Evolutionary conservation across 2,888 invertebrate species (phyloP).

Genomic region (Yponomeuta evonymella): DNA sequence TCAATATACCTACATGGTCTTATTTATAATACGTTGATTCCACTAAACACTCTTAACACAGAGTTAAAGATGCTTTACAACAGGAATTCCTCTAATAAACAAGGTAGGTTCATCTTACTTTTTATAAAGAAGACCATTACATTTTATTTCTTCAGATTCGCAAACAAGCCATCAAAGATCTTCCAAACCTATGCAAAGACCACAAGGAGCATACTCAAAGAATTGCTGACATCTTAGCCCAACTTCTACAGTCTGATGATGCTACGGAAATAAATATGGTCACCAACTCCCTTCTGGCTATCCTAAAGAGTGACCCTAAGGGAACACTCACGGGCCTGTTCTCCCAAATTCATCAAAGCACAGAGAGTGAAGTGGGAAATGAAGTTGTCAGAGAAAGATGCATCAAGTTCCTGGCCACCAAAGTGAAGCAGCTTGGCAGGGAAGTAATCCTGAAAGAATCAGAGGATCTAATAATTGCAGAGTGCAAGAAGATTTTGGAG

Average conservation of each 20-base stretch:
- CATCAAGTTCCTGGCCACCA: constrained; percentile 90
- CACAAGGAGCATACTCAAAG: constrained; percentile 88
- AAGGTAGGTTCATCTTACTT: too few relatives aligned
- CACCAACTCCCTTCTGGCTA: constrained; percentile 86
- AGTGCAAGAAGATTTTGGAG: constrained; percentile 90
- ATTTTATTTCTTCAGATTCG: constrained; percentile 81
- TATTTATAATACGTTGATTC: too few relatives aligned
- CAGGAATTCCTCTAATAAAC: too few relatives aligned
- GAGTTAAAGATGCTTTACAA: too few relatives aligned
- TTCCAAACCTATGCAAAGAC: constrained; percentile 91
- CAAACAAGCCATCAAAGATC: constrained; percentile 94
- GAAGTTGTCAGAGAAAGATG: constrained; percentile 89
- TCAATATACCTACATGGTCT: constrained; percentile 39
- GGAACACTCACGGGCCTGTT: constrained; percentile 76
- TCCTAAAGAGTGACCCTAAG: constrained; percentile 84
- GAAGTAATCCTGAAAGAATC: constrained; percentile 88
- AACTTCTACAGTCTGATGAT: constrained; percentile 92
- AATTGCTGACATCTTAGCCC: constrained; percentile 94
- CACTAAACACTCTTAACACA: too few relatives aligned
- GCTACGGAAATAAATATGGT: constrained; percentile 88
- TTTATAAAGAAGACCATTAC: too few relatives aligned
- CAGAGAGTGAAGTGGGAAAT: constrained; percentile 70
- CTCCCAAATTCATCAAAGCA: constrained; percentile 72
- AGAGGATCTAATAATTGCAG: constrained; percentile 88
- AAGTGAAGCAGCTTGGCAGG: constrained; percentile 86